Percentiles rank a stretch among this genome's conserved stretches.
These are phyloP conservation scores for Lepeophtheirus nordmannii DNA, from an alignment of 2,888 invertebrate species.

Conservation along the genomic window DNA sequence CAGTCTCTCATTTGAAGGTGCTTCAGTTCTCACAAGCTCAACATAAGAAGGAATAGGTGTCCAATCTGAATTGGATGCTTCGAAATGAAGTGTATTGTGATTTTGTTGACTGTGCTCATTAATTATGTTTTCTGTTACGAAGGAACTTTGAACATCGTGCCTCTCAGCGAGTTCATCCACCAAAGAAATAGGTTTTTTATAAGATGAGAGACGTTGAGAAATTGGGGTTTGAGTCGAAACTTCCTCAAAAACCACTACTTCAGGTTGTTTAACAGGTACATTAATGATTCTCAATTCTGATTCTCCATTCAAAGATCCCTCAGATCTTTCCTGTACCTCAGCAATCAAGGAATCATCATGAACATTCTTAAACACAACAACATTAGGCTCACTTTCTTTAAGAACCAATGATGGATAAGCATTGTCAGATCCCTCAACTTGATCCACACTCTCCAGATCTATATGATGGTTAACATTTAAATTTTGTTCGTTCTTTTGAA, in stretches of 20 bases:
- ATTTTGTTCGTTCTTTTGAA: neutral
- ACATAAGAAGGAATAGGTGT: conserved; percentile 14
- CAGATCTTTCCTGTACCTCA: neutral
- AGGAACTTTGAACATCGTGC: conserved; percentile 1
- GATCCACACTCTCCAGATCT: neutral
- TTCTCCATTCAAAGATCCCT: neutral
- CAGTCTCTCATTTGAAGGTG: neutral
- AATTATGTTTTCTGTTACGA: neutral
- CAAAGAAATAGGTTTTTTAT: conserved; percentile 1
- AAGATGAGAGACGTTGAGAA: neutral
- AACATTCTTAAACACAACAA: neutral
- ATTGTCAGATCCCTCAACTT: neutral
- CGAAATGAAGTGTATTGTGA: neutral
- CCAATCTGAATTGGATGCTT: neutral
- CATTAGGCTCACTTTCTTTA: neutral
- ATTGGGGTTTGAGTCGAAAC: neutral
- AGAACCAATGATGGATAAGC: too few relatives aligned
- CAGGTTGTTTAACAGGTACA: neutral
- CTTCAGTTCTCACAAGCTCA: conserved; percentile 6
- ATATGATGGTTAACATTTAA: neutral
- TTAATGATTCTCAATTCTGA: neutral
- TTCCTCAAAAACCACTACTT: neutral
- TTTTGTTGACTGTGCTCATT: conserved; percentile 21
- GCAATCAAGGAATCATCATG: neutral
- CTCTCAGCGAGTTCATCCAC: neutral